These are phyloP conservation scores for Microctenopoma stevenorrisi DNA, from an alignment of 2,797 vertebrate genomes.

Conservation along the genomic window DNA sequence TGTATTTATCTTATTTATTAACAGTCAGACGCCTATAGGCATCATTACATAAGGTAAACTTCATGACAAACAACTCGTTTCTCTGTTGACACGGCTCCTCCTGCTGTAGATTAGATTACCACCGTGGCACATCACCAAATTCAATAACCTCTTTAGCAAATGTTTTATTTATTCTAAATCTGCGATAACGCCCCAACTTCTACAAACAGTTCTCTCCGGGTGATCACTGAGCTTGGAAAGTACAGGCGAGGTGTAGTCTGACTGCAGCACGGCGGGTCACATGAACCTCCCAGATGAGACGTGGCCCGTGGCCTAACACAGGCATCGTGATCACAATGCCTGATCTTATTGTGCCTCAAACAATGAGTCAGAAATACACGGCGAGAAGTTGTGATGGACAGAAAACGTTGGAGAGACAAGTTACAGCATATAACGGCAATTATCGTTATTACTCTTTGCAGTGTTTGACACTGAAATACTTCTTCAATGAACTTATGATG, in stretches of 20 bases:
- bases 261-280: neutral
- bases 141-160: constrained; percentile 51
- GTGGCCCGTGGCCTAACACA: constrained; percentile 48
- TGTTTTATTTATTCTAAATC: constrained; percentile 53
- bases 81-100: constrained; percentile 32
- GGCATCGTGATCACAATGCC: constrained; percentile 7
- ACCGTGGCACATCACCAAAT: constrained; percentile 54
- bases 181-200: constrained; percentile 53
- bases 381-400: constrained; percentile 37
- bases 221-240: constrained; percentile 22
- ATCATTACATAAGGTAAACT: constrained; percentile 54
- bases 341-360: constrained; percentile 15
- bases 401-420: constrained; percentile 55
- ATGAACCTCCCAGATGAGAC: constrained; percentile 6
- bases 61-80: constrained; percentile 6
- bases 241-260: constrained; percentile 26
- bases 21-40: neutral
- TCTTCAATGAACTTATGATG: constrained; percentile 50
- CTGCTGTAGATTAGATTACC: constrained; percentile 68
- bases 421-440: constrained; percentile 52
- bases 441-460: constrained; percentile 47
- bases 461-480: constrained; percentile 47
- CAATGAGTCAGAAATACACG: constrained; percentile 28
- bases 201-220: constrained; percentile 35
- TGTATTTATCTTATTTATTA: no score